Base-by-base conservation (phyloP, 2,888 invertebrate species). In the Tricholauxania praeusta region DNA sequence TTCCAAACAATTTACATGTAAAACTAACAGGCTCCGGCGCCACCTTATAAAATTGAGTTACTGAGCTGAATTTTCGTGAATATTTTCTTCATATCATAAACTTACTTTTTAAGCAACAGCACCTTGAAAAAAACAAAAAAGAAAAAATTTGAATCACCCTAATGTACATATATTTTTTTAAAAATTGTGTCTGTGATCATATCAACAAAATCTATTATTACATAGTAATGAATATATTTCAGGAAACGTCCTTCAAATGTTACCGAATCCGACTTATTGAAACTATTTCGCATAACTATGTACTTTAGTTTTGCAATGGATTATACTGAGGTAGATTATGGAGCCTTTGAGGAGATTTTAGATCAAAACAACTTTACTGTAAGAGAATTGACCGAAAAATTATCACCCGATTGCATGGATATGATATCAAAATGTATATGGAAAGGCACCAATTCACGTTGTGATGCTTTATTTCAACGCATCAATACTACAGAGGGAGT, bases 391-490 rank as follows among this genome's bases (percentile, higher is more conserved):
- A 65, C 79, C 0, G 75, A 78, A 7, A 77, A 76, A 3, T 55
- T 92, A 7, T 88, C 90, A 0, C 91, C 90, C 63, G 86, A 88
- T 12, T 92, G 92, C 79, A 86, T 85, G 55, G 87, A 89, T 5
- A 85, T 92, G 74, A 82, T 92, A 47, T 85, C 89, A 70, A 85
- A 88, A 0, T 92, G 92, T 77, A 89, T 90, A 82, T 92, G 92
- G 92, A 92, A 91, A 82, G 91, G 90, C 22, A 86, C 87, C 0
- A 84, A 89, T 22, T 88, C 88, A 22, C 87, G 89, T 0, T 92
- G 92, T 77, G 89, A 89, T 22, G 87, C 88, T 62, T 81, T 92
- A 8, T 92, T 92, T 79, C 88, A 89, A 74, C 88, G 85, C 63
- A 87, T 90, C 7, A 85, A 88, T 55, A 88, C 90, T 0, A 81